Evolutionary conservation across 2,888 invertebrate species (phyloP).

Genomic region (Acronicta aceris): DNA sequence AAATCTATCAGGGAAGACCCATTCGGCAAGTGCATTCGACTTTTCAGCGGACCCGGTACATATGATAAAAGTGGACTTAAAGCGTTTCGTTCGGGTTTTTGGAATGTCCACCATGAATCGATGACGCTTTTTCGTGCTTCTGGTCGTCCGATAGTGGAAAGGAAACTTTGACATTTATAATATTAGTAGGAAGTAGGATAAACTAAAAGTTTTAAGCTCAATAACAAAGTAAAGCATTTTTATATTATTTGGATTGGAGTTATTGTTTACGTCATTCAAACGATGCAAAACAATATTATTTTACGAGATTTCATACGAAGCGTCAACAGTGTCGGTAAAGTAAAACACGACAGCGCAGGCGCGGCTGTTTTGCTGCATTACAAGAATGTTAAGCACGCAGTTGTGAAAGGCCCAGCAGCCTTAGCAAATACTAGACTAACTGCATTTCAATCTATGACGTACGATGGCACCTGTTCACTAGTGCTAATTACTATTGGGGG

Average conservation of each 20-base stretch:
- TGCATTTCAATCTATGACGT: constrained; percentile 61
- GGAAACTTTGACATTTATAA: no score
- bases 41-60: no score
- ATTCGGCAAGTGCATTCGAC: no score
- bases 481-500: constrained; percentile 35
- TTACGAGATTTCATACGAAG: background rate
- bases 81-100: no score
- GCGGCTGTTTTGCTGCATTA: constrained; percentile 49
- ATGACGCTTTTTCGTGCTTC: no score
- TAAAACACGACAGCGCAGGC: constrained; percentile 34
- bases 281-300: background rate
- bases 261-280: background rate
- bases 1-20: no score
- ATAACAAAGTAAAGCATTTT: background rate
- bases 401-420: constrained; percentile 71
- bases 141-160: no score
- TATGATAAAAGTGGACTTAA: no score
- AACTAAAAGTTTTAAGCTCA: no score
- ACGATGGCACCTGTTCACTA: constrained; percentile 52
- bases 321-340: constrained; percentile 16
- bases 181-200: no score
- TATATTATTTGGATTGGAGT: background rate
- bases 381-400: constrained; percentile 68
- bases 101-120: no score
- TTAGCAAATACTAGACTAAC: constrained; percentile 61